These are phyloP conservation scores for Chironomus striatipennis DNA, from an alignment of 1,140 invertebrate species.

Conservation along the genomic window DNA sequence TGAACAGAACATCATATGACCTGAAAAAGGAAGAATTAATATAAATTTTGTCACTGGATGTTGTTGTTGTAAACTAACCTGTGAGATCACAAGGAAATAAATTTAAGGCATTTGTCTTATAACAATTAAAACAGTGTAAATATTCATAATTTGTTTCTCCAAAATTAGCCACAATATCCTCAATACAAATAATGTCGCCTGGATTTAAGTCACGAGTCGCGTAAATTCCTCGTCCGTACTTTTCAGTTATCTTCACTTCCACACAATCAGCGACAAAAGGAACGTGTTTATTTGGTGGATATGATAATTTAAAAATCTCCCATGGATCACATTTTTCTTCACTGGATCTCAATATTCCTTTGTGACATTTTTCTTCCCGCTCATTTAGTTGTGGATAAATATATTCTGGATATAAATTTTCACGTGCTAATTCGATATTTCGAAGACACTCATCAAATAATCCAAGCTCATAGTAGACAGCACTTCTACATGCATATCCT, in stretches of 20 bases:
- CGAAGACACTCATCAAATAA: neutral
- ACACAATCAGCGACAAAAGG: constrained; percentile 51
- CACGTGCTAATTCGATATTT: neutral
- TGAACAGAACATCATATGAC: neutral
- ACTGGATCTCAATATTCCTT: no score
- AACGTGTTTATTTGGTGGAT: constrained; percentile 42
- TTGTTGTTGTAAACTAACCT: no score
- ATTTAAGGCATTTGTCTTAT: constrained; percentile 52
- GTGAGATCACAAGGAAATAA: no score
- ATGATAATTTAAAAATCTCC: constrained; percentile 35
- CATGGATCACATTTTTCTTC: neutral
- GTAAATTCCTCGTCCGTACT: constrained; percentile 55
- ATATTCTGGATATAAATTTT: neutral
- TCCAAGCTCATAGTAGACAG: neutral
- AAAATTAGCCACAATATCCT: constrained; percentile 43
- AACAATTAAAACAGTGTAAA: constrained; percentile 71
- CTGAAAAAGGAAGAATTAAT: constrained; percentile 43
- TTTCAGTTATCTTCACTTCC: constrained; percentile 47
- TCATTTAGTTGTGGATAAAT: neutral
- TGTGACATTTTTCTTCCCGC: neutral
- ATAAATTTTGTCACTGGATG: no score
- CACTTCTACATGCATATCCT: neutral
- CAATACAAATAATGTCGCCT: constrained; percentile 68
- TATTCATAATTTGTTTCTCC: constrained; percentile 29
- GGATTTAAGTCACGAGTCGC: constrained; percentile 53